A percentile compares a stretch with the other conserved stretches of the same genome.
These are phyloP conservation scores for Pterocles gutturalis DNA, from an alignment of 2,113 vertebrate genomes.

Conservation along the genomic window DNA sequence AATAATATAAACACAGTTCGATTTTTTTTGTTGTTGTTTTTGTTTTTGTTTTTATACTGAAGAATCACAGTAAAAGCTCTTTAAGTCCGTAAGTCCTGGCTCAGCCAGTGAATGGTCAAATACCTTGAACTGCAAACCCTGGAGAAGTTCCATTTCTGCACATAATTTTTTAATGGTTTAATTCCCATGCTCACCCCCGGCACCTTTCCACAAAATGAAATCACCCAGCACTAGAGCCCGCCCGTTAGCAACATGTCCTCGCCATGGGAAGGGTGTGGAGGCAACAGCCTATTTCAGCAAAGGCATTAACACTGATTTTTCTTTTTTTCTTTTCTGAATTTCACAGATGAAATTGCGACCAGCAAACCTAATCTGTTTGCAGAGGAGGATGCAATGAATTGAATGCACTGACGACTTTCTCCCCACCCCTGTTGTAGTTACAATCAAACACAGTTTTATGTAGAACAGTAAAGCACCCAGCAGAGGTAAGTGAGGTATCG, in stretches of 20 bases:
- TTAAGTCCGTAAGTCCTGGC: slow-evolving; percentile 80
- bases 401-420: slow-evolving; percentile 17
- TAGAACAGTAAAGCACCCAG: slow-evolving; percentile 70
- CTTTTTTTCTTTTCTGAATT: slow-evolving; percentile 21
- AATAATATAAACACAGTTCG: slow-evolving; percentile 98
- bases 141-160: slow-evolving; percentile 69
- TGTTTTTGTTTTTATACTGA: slow-evolving; percentile 75
- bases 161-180: slow-evolving; percentile 54
- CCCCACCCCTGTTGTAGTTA: slow-evolving; percentile 38
- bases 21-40: slow-evolving; percentile 75
- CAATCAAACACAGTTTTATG: slow-evolving; percentile 63
- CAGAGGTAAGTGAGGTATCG: slow-evolving; percentile 76
- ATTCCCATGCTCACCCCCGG: slow-evolving; percentile 53
- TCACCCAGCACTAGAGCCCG: not conserved
- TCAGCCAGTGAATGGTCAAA: slow-evolving; percentile 81
- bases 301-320: slow-evolving; percentile 61
- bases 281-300: slow-evolving; percentile 62
- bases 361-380: slow-evolving; percentile 49
- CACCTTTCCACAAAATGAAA: slow-evolving; percentile 60
- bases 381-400: slow-evolving; percentile 50
- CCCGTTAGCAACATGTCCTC: not conserved
- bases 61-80: slow-evolving; percentile 88
- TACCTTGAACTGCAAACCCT: slow-evolving; percentile 74
- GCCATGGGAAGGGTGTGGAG: slow-evolving; percentile 30
- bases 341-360: slow-evolving; percentile 51